These are phyloP conservation scores for Coenonympha glycerion DNA, from an alignment of 2,888 invertebrate genomes.

Conservation along the genomic window DNA sequence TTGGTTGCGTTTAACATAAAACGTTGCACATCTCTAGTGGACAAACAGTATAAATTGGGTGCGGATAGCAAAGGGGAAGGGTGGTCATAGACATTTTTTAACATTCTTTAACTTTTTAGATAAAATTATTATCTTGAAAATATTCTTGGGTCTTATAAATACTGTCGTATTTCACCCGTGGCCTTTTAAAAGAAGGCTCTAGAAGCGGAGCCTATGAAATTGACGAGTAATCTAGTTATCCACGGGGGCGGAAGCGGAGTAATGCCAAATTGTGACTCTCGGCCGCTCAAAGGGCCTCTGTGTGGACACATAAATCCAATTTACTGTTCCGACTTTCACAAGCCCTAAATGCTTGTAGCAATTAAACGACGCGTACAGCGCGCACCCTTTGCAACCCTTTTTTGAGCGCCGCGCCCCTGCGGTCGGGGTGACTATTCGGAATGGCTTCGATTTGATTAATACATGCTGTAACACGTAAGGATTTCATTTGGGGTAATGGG, in stretches of 20 bases:
- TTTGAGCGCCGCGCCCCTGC: constrained; percentile 35
- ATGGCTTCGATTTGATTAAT: constrained; percentile 28
- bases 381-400: constrained; percentile 45
- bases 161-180: constrained; percentile 2
- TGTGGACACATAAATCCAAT: constrained; percentile 66
- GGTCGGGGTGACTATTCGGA: constrained; percentile 24
- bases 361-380: constrained; percentile 70
- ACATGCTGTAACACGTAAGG: constrained; percentile 8
- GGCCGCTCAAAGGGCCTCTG: constrained; percentile 57
- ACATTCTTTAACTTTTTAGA: too few species aligned
- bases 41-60: too few species aligned
- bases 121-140: too few species aligned
- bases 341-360: constrained; percentile 62
- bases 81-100: too few species aligned
- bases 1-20: too few species aligned
- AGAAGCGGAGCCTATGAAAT: constrained; percentile 42
- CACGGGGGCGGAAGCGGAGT: constrained; percentile 45
- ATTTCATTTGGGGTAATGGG: constrained; percentile 1
- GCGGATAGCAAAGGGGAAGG: too few species aligned
- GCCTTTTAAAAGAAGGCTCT: constrained; percentile 27
- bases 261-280: constrained; percentile 64
- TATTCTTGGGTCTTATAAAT: too few species aligned
- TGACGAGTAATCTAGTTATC: constrained; percentile 64
- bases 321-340: constrained; percentile 65
- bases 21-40: too few species aligned